These are phyloP conservation scores for Trachymyrmex cornetzi DNA, from an alignment of 1,140 invertebrate species.

Conservation along the genomic window DNA sequence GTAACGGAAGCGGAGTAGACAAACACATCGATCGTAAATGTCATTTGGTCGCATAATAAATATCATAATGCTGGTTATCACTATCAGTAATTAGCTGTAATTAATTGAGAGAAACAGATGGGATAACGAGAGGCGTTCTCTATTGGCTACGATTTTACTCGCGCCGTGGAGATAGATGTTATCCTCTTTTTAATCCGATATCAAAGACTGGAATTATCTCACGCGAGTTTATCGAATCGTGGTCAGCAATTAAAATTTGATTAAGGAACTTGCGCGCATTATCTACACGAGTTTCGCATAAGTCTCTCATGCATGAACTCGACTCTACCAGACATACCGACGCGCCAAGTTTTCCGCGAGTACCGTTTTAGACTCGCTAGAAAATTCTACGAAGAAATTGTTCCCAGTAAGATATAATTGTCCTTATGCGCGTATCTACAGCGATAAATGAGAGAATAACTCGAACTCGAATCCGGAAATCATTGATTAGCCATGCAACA, in stretches of 20 bases:
- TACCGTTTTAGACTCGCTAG: constrained; percentile 39
- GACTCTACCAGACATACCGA: constrained; percentile 1
- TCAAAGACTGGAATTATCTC: constrained; percentile 42
- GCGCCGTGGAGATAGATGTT: background rate
- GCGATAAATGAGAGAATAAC: constrained; percentile 27
- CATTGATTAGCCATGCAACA: constrained; percentile 32
- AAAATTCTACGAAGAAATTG: constrained; percentile 45
- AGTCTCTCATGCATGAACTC: constrained; percentile 51
- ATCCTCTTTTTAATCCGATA: constrained; percentile 33
- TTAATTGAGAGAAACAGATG: constrained; percentile 24
- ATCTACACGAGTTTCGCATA: constrained; percentile 32
- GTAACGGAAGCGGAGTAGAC: background rate
- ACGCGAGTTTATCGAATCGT: constrained; percentile 32
- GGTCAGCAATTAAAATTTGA: constrained; percentile 54
- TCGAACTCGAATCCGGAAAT: constrained; percentile 42
- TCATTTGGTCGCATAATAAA: constrained; percentile 18
- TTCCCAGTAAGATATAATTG: constrained; percentile 37
- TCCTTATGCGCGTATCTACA: background rate
- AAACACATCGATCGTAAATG: background rate
- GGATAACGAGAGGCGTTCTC: constrained; percentile 38
- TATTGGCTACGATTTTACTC: constrained; percentile 23
- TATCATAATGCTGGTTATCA: constrained; percentile 29
- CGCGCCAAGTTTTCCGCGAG: constrained; percentile 22
- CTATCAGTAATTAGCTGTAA: constrained; percentile 45
- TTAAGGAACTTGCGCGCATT: constrained; percentile 39